A percentile compares a stretch with the other conserved stretches of the same genome.
Conservation (phyloP, 2,113 vertebrate species). For the Clarias gariepinus region DNA sequence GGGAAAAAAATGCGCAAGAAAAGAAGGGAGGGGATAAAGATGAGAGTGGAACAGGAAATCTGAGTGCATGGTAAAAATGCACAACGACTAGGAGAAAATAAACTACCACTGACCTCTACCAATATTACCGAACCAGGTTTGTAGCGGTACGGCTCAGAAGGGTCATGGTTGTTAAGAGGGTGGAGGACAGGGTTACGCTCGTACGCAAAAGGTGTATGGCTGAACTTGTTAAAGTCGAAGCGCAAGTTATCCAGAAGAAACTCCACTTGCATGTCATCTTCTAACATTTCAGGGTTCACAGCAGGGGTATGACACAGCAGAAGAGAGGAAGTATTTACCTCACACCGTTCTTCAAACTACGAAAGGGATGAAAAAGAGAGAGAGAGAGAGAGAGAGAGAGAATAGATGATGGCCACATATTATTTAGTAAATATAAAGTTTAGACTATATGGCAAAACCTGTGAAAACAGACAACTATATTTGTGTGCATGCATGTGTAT, state of each 20-base stretch:
- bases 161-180: conserved; percentile 82
- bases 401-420: background rate
- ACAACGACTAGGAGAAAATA: background rate
- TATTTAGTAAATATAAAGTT: background rate
- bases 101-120: conserved; percentile 81
- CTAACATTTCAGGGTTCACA: conserved; percentile 71
- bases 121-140: conserved; percentile 96
- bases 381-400: background rate
- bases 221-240: conserved; percentile 83
- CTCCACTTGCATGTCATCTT: conserved; percentile 76
- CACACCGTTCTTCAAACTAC: conserved; percentile 85
- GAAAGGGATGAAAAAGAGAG: background rate
- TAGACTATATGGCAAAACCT: background rate
- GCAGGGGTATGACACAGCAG: conserved; percentile 86
- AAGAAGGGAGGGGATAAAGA: background rate
- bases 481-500: too few relatives aligned
- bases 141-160: conserved; percentile 84
- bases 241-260: conserved; percentile 90
- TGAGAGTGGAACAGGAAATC: background rate
- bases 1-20: conserved; percentile 19
- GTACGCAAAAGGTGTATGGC: conserved; percentile 81
- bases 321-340: conserved; percentile 84
- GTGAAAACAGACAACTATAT: background rate
- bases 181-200: conserved; percentile 83
- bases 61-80: background rate